phyloP scores from a whole-genome alignment of 2,797 vertebrate genomes.

The Girardinus metallicus region DNA sequence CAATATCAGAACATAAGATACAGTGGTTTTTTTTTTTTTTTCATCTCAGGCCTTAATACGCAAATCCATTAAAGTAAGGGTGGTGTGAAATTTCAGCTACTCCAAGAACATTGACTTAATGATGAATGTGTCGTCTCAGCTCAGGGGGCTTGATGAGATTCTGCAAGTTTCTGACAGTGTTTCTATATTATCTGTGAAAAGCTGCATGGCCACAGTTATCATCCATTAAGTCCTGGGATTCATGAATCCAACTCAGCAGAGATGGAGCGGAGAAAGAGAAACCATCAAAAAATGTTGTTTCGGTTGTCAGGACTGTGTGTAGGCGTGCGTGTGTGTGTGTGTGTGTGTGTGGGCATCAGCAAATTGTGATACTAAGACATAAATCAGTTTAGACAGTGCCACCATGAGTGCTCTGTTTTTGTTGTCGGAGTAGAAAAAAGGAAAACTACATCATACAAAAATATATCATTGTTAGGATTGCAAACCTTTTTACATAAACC shows the following conservation, averaged over 20 bases:
- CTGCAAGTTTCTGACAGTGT: slow-evolving; percentile 34
- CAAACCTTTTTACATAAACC: not conserved
- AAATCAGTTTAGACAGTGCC: not conserved
- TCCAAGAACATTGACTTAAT: slow-evolving; percentile 34
- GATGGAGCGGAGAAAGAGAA: slow-evolving; percentile 38
- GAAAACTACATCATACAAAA: not conserved
- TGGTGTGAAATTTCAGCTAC: slow-evolving; percentile 20
- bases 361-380: not conserved
- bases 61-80: slow-evolving; percentile 16
- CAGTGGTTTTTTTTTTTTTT: not conserved
- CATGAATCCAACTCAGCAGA: slow-evolving; percentile 33
- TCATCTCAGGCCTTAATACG: slow-evolving; percentile 30
- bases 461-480: not conserved
- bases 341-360: slow-evolving; percentile 1
- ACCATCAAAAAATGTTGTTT: slow-evolving; percentile 50
- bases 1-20: slow-evolving; percentile 11
- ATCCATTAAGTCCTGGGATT: slow-evolving; percentile 57
- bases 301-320: slow-evolving; percentile 1
- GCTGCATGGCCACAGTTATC: slow-evolving; percentile 49
- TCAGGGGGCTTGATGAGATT: slow-evolving; percentile 44
- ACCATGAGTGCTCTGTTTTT: not conserved
- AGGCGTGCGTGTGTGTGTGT: slow-evolving; percentile 15
- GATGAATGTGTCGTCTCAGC: slow-evolving; percentile 46
- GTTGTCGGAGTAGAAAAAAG: not conserved
- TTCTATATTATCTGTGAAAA: slow-evolving; percentile 37